phyloP scores from a whole-genome alignment of 2,888 invertebrate species.

The Eupeodes luniger region DNA sequence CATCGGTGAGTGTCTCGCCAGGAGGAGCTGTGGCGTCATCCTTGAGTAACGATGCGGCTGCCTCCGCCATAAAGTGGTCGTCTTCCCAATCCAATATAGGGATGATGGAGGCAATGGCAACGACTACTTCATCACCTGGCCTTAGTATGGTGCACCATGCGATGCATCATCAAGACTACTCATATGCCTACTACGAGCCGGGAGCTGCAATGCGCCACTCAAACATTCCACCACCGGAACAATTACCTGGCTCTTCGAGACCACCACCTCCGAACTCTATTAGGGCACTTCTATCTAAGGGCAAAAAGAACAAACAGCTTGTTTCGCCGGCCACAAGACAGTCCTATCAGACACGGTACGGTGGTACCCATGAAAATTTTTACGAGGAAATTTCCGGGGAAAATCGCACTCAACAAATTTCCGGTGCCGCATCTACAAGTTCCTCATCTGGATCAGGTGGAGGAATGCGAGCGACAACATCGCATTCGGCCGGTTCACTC shows the following conservation, averaged over 20 bases:
- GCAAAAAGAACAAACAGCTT: constrained; percentile 82
- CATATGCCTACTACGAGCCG: constrained; percentile 93
- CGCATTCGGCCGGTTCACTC: constrained; percentile 88
- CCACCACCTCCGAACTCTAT: constrained; percentile 83
- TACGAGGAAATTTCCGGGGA: constrained; percentile 79
- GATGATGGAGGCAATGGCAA: constrained; percentile 70
- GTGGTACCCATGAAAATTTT: constrained; percentile 84
- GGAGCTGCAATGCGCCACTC: constrained; percentile 87
- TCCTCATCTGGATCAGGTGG: constrained; percentile 50
- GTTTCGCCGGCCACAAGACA: constrained; percentile 84
- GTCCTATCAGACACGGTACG: constrained; percentile 91
- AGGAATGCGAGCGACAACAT: constrained; percentile 78
- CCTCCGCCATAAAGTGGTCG: constrained; percentile 67
- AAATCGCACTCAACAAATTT: constrained; percentile 64
- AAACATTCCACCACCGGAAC: constrained; percentile 87
- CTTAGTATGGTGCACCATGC: constrained; percentile 71
- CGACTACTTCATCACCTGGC: constrained; percentile 59
- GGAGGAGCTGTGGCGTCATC: constrained; percentile 62
- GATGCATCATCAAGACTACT: constrained; percentile 87
- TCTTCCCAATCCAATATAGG: constrained; percentile 69
- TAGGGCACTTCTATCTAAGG: constrained; percentile 83
- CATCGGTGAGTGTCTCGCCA: constrained; percentile 64
- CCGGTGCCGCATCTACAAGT: constrained; percentile 45
- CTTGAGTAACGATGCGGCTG: constrained; percentile 53
- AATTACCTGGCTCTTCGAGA: constrained; percentile 76